These are phyloP conservation scores for Acropternis orthonyx DNA, from an alignment of 2,797 vertebrate species.

Conservation along the genomic window DNA sequence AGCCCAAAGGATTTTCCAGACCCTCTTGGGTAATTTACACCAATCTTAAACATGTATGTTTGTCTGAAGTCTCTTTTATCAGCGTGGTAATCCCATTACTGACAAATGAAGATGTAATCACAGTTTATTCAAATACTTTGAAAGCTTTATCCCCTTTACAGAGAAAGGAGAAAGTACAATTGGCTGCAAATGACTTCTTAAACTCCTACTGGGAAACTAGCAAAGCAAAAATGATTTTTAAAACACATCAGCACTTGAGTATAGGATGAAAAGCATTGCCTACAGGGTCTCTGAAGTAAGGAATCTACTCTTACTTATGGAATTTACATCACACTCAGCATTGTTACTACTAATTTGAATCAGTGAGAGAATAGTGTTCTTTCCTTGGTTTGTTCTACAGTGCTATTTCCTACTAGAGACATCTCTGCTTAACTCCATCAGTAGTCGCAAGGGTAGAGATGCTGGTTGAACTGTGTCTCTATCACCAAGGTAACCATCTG, in stretches of 20 bases:
- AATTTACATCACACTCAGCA: neutral
- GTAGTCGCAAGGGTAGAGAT: neutral
- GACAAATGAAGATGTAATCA: constrained; percentile 87
- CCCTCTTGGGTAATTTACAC: constrained; percentile 80
- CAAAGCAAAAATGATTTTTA: neutral
- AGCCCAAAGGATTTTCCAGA: constrained; percentile 65
- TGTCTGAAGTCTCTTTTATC: constrained; percentile 76
- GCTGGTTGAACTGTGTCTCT: neutral
- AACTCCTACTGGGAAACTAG: constrained; percentile 61
- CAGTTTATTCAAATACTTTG: constrained; percentile 77
- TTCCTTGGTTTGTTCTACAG: neutral
- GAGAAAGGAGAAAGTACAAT: constrained; percentile 65
- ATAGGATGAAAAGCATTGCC: neutral
- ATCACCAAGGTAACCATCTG: neutral
- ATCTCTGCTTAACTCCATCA: neutral
- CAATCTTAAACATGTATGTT: constrained; percentile 78
- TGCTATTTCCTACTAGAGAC: neutral
- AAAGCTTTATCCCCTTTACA: constrained; percentile 74
- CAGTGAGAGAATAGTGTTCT: neutral
- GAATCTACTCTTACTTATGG: neutral
- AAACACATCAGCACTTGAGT: neutral
- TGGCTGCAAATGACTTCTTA: constrained; percentile 74
- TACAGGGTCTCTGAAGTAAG: neutral
- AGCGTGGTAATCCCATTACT: constrained; percentile 87
- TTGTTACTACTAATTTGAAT: neutral